phyloP scores from a whole-genome alignment of 2,113 vertebrate genomes.

The Etia nguti region DNA sequence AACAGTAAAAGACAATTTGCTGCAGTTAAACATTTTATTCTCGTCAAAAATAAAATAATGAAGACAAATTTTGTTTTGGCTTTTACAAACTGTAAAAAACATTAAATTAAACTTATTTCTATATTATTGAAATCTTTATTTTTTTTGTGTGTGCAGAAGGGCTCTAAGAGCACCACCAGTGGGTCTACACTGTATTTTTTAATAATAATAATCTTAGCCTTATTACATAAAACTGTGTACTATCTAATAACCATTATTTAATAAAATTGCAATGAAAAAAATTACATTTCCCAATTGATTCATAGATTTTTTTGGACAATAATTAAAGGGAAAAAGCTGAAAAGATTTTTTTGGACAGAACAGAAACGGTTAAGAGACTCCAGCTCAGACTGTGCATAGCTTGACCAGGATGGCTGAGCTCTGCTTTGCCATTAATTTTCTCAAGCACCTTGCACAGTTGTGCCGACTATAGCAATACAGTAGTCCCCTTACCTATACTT shows the following conservation, averaged over 20 bases:
- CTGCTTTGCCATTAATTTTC: background rate
- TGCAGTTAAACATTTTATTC: background rate
- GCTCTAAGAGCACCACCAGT: background rate
- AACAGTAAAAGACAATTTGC: background rate
- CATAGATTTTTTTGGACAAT: background rate
- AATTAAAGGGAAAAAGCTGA: background rate
- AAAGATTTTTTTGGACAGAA: background rate
- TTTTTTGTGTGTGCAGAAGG: background rate
- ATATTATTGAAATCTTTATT: background rate
- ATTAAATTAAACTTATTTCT: background rate
- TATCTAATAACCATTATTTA: accelerated
- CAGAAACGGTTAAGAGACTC: background rate
- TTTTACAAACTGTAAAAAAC: background rate
- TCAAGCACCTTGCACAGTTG: background rate
- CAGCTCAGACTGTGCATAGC: background rate
- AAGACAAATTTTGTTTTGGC: background rate
- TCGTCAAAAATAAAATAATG: background rate
- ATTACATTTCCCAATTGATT: background rate
- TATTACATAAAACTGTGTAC: background rate
- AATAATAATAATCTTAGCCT: background rate
- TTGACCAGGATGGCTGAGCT: background rate
- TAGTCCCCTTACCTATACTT: conserved; percentile 34
- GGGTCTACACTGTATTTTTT: background rate
- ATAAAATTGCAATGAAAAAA: background rate
- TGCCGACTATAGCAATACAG: conserved; percentile 37